Conservation (phyloP, 2,113 vertebrate genomes). For the Andinoacara biseriatus region DNA sequence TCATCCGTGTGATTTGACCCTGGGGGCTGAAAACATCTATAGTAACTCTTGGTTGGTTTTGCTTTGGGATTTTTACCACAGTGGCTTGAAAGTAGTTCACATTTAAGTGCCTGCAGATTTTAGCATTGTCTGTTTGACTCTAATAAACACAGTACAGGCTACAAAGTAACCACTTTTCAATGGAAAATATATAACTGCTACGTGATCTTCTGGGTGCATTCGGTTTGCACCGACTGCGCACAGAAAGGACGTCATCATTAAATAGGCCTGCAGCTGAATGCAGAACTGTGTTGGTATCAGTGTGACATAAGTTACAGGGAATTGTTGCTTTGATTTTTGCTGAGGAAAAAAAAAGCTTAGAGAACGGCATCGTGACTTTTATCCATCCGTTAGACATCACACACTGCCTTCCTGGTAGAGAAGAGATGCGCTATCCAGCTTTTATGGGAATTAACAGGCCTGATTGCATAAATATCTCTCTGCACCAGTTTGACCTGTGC, state of each 20-base stretch:
- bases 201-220: slow-evolving; percentile 28
- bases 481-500: slow-evolving; percentile 28
- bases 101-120: slow-evolving; percentile 35
- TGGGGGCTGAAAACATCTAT: slow-evolving; percentile 41
- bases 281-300: neutral
- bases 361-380: slow-evolving; percentile 7
- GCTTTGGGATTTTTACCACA: slow-evolving; percentile 41
- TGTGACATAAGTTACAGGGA: neutral
- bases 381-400: slow-evolving; percentile 2
- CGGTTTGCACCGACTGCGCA: neutral
- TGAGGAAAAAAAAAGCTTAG: accelerated
- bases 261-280: neutral
- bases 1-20: slow-evolving; percentile 40
- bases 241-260: neutral
- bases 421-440: neutral
- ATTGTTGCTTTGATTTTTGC: neutral
- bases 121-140: slow-evolving; percentile 23
- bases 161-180: slow-evolving; percentile 15
- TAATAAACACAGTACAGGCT: slow-evolving; percentile 20
- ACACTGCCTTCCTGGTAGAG: neutral
- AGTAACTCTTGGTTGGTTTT: slow-evolving; percentile 44
- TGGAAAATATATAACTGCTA: neutral
- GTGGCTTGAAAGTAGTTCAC: slow-evolving; percentile 50
- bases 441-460: slow-evolving; percentile 12
- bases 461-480: slow-evolving; percentile 18